These are phyloP conservation scores for Acomys russatus DNA, from an alignment of 2,797 vertebrate species.

Conservation along the genomic window DNA sequence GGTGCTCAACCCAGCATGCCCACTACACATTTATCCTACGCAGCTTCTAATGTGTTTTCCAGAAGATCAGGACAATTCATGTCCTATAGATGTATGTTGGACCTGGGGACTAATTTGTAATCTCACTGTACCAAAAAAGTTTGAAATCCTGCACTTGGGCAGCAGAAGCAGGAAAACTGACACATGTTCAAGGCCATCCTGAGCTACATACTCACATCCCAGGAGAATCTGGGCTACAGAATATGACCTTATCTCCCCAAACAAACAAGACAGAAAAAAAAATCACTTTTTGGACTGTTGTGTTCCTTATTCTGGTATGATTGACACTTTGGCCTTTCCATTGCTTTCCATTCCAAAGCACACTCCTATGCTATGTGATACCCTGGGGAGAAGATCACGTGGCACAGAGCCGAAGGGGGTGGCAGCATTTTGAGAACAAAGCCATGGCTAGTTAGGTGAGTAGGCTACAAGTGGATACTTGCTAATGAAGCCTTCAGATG, in stretches of 20 bases:
- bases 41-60: background rate
- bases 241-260: background rate
- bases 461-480: slow-evolving; percentile 30
- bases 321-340: background rate
- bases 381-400: background rate
- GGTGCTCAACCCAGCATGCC: background rate
- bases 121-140: too few species aligned
- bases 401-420: background rate
- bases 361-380: background rate
- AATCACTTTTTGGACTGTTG: background rate
- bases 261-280: background rate
- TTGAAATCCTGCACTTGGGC: background rate
- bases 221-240: background rate
- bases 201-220: background rate
- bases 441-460: background rate
- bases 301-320: background rate
- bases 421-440: background rate
- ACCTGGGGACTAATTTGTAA: background rate
- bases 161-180: background rate
- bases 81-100: background rate
- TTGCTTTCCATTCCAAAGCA: slow-evolving; percentile 17
- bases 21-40: background rate
- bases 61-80: background rate
- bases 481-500: background rate
- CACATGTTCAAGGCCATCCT: background rate